A percentile compares a stretch with the other conserved stretches of the same genome.
Conservation (phyloP, 2,113 vertebrate species). For the Callithrix jacchus region DNA sequence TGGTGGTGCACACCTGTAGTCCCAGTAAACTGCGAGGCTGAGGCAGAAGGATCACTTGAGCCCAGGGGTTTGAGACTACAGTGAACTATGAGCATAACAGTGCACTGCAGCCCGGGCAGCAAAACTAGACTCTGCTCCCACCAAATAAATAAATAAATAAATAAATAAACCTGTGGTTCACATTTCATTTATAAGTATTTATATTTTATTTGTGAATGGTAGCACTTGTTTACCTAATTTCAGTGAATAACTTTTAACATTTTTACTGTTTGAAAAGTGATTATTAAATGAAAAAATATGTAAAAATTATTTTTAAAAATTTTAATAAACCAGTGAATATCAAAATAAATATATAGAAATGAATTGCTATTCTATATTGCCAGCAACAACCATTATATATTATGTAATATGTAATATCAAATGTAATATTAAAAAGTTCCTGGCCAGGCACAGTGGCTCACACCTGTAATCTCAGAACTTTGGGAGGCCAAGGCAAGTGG, state of each 20-base stretch:
- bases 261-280: not conserved
- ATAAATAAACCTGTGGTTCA: not conserved
- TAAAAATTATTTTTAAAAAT: not conserved
- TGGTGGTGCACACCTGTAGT: no score
- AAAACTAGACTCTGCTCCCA: no score
- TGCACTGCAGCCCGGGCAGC: no score
- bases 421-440: no score
- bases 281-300: not conserved
- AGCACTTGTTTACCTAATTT: not conserved
- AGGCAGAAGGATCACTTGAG: no score
- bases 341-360: not conserved
- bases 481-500: no score
- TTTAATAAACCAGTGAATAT: not conserved
- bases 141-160: no score
- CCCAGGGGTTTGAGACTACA: no score
- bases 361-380: not conserved
- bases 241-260: not conserved
- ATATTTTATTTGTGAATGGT: not conserved
- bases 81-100: no score
- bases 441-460: not conserved
- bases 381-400: not conserved
- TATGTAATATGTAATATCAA: no score
- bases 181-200: constrained; percentile 36
- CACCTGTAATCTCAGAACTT: no score
- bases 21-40: no score